Evolutionary conservation across 2,113 vertebrate genomes (phyloP).

Genomic region (Periophthalmus modestus): DNA sequence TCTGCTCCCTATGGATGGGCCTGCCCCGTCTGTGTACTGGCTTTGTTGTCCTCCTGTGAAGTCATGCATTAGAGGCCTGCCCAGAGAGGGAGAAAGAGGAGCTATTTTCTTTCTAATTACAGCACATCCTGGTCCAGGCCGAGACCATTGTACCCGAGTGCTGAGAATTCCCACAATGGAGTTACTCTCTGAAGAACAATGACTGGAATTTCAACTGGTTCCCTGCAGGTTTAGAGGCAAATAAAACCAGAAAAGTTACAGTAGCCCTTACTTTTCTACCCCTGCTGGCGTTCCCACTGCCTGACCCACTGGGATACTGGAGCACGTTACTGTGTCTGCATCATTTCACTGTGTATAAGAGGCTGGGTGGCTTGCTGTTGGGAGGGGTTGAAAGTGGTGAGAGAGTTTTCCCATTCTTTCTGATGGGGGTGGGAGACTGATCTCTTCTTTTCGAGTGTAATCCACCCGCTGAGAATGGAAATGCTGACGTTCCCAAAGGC

Average conservation of each 20-base stretch:
- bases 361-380: slow-evolving; percentile 64
- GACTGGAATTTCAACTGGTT: slow-evolving; percentile 71
- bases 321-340: slow-evolving; percentile 45
- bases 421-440: slow-evolving; percentile 49
- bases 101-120: slow-evolving; percentile 73
- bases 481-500: slow-evolving; percentile 35
- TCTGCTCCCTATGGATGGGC: slow-evolving; percentile 43
- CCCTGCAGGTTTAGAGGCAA: slow-evolving; percentile 70
- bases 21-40: slow-evolving; percentile 40
- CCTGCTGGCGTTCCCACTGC: slow-evolving; percentile 65
- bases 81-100: slow-evolving; percentile 49
- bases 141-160: slow-evolving; percentile 67
- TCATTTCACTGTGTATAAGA: slow-evolving; percentile 35
- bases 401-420: slow-evolving; percentile 53
- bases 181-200: slow-evolving; percentile 75
- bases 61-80: slow-evolving; percentile 72
- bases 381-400: slow-evolving; percentile 57
- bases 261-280: slow-evolving; percentile 71
- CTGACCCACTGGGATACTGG: slow-evolving; percentile 55
- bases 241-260: slow-evolving; percentile 70
- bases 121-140: slow-evolving; percentile 53
- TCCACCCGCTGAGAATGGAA: slow-evolving; percentile 72
- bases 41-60: slow-evolving; percentile 73
- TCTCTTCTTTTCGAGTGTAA: slow-evolving; percentile 62
- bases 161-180: slow-evolving; percentile 75